phyloP scores from a whole-genome alignment of 2,888 invertebrate genomes.

The Hypomecis atomaria region DNA sequence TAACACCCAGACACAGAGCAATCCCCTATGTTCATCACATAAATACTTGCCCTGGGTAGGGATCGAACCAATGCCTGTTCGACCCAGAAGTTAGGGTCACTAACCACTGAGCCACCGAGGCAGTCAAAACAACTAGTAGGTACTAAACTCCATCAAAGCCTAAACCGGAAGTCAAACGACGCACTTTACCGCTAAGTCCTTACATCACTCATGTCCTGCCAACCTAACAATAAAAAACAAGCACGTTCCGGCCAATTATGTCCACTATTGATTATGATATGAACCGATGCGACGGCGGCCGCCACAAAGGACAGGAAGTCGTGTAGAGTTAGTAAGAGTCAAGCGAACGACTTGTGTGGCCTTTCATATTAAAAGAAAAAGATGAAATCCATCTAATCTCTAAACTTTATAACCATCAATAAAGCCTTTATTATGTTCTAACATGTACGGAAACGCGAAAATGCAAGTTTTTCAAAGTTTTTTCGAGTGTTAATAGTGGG shows the following conservation, averaged over 20 bases:
- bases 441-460: constrained; percentile 29
- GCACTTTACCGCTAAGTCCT: constrained; percentile 17
- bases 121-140: not conserved
- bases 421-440: constrained; percentile 27
- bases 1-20: too few relatives aligned
- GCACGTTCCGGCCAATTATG: constrained; percentile 37
- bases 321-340: constrained; percentile 17
- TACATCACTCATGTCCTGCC: constrained; percentile 33
- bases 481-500: constrained; percentile 28
- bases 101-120: too few relatives aligned
- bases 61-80: too few relatives aligned
- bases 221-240: constrained; percentile 26
- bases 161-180: constrained; percentile 16
- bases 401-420: constrained; percentile 29
- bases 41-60: too few relatives aligned
- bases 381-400: constrained; percentile 18
- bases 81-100: too few relatives aligned
- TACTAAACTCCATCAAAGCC: constrained; percentile 4
- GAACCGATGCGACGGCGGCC: constrained; percentile 46
- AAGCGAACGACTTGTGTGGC: constrained; percentile 33
- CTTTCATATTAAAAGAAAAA: constrained; percentile 18
- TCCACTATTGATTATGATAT: constrained; percentile 50
- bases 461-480: constrained; percentile 25
- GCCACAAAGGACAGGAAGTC: constrained; percentile 37
- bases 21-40: too few relatives aligned